Conservation (phyloP, 2,113 vertebrate species). For the Pseudorhombus dupliciocellatus region DNA sequence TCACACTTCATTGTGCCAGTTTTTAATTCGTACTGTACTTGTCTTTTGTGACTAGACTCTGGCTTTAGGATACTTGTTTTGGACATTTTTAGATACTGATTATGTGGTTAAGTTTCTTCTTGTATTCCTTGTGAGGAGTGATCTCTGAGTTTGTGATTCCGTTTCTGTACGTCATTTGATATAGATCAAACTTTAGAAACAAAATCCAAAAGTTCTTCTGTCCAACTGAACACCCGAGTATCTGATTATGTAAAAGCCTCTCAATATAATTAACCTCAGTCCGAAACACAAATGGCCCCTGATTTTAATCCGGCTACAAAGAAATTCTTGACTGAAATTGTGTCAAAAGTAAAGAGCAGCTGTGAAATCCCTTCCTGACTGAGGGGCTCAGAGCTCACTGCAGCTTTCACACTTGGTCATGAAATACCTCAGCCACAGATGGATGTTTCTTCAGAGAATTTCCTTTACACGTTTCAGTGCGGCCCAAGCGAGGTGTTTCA, state of each 20-base stretch:
- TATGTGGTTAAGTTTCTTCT: not conserved
- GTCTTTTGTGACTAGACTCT: not conserved
- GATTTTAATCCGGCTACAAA: constrained; percentile 19
- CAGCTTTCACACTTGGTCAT: constrained; percentile 67
- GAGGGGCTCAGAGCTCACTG: constrained; percentile 47
- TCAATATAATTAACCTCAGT: not conserved
- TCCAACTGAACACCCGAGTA: not conserved
- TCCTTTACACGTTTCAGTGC: constrained; percentile 29
- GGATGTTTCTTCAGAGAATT: constrained; percentile 45
- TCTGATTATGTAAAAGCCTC: not conserved
- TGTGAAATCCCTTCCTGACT: constrained; percentile 47
- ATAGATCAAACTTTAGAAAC: not conserved
- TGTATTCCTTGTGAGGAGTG: not conserved
- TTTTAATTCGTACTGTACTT: not conserved
- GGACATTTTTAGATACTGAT: not conserved
- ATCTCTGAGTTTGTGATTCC: not conserved
- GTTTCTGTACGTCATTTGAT: too few species aligned
- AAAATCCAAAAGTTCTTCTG: not conserved
- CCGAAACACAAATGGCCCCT: not conserved
- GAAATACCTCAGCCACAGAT: constrained; percentile 68
- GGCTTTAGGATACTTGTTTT: not conserved
- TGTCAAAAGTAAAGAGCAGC: constrained; percentile 45
- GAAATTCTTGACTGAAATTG: constrained; percentile 27
- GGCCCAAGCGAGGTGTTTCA: constrained; percentile 15
- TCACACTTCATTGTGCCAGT: not conserved